These are phyloP conservation scores for Mustela nigripes DNA, from an alignment of 2,113 vertebrate genomes.

Conservation along the genomic window DNA sequence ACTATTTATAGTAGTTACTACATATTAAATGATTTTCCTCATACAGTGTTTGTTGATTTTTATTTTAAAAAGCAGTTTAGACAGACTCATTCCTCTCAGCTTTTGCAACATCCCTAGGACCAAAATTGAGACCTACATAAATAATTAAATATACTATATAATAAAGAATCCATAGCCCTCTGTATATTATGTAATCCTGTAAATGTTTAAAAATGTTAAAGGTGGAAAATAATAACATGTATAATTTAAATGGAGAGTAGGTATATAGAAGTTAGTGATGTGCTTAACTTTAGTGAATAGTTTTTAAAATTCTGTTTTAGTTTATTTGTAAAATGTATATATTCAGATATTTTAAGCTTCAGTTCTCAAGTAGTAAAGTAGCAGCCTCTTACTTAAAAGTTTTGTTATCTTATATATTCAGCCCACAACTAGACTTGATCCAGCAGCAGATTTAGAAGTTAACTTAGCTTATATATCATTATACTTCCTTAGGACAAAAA, in stretches of 20 bases:
- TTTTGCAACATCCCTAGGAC: constrained; percentile 6
- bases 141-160: constrained; percentile 26
- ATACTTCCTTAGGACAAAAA: not conserved
- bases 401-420: constrained; percentile 43
- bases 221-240: constrained; percentile 1
- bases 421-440: not conserved
- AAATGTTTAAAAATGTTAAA: constrained; percentile 43
- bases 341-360: constrained; percentile 44
- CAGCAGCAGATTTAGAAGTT: constrained; percentile 1
- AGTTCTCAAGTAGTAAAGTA: not conserved
- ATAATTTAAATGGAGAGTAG: constrained; percentile 48
- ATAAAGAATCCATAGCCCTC: not conserved
- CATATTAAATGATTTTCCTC: constrained; percentile 27
- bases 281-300: constrained; percentile 3
- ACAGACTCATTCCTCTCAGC: not conserved
- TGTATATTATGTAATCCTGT: not conserved
- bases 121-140: constrained; percentile 46
- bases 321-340: constrained; percentile 44
- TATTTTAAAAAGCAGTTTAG: constrained; percentile 43
- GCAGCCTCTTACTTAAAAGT: constrained; percentile 40
- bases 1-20: constrained; percentile 21
- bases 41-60: not conserved
- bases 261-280: not conserved
- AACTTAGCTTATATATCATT: not conserved
- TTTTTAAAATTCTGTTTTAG: constrained; percentile 45